Base-by-base conservation (phyloP, 2,888 invertebrate genomes). In the Corbicula japonica region DNA sequence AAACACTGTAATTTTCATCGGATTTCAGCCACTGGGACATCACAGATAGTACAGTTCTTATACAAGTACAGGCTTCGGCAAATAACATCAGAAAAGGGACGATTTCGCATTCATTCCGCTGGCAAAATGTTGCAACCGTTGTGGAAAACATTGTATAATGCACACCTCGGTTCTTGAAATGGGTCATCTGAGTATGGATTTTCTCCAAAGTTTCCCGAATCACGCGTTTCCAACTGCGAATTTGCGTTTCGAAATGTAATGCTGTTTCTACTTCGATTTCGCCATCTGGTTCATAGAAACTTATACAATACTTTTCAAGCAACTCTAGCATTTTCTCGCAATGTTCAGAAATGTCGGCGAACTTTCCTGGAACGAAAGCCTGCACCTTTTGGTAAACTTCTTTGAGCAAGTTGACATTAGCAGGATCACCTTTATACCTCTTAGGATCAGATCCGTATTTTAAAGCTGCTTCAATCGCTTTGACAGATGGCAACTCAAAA, bases 301-400 rank as follows among this genome's bases (percentile, higher is more conserved):
- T 92, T 12, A 91, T 85, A 73, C 90, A 92, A 69, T 92, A 92
- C 73, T 89, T 91, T 56, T 86, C 87, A 34, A 90, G 56, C 5
- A 87, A 78, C 32, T 85, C 77, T 15, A 89, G 71, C 28, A 91
- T 80, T 41, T 82, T 87, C 18, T 85, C 75, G 69, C 89, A 88
- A 1, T 83, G 78, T 18, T 80, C 81, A 1, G 88, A 60, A 6
- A 89, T 65, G 10, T 83, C 86, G n/a, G 70, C 66, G 30, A 89
- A 81, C 65, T 86, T 89, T 30, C 72, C 84, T 0, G 92, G 91
- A 18, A 92, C 85, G 60, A 83, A 88, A 10, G 84, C 80, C 61
- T 86, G 84, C 12, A 90, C 80, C 76, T 91, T 91, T 26, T 85
- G 68, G 60, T 85, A 87, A 1, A 84, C 83, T 58, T 91, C 91